Conservation (phyloP, 92 coral and sea anemone genomes). For the Phenganax marumi region DNA sequence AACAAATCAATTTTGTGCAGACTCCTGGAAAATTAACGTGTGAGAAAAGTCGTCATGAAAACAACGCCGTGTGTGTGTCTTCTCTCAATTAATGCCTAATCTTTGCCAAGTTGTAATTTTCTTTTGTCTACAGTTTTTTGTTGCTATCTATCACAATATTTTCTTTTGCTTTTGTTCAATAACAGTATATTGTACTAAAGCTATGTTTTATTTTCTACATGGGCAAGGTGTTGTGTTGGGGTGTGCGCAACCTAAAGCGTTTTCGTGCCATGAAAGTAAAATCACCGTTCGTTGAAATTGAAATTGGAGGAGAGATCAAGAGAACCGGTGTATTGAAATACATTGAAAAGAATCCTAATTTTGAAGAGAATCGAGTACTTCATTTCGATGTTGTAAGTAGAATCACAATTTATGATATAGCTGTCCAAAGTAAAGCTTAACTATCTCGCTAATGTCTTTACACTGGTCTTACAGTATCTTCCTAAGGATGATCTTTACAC, state of each 20-base stretch:
- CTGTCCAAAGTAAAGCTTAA: not conserved
- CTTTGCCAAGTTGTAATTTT: no score
- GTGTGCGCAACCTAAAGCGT: conserved; percentile 91
- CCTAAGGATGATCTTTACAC: conserved; percentile 90
- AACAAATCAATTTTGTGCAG: no score
- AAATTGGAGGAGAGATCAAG: conserved; percentile 84
- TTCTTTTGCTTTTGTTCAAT: no score
- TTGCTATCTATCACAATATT: not conserved
- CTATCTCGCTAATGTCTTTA: not conserved
- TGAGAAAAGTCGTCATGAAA: no score
- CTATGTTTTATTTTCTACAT: no score
- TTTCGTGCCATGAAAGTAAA: conserved; percentile 79
- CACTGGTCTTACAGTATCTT: conserved; percentile 53
- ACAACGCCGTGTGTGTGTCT: no score
- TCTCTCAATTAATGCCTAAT: no score
- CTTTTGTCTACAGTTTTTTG: no score
- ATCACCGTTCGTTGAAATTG: conserved; percentile 91
- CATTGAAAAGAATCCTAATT: conserved; percentile 90
- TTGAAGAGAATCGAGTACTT: conserved; percentile 75
- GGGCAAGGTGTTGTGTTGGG: conserved; percentile 89
- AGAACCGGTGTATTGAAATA: conserved; percentile 75
- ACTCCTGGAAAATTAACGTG: no score
- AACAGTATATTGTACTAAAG: no score
- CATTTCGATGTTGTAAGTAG: conserved; percentile 85
- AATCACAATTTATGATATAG: not conserved